Evolutionary conservation across 2,797 vertebrate species (phyloP).

Genomic region (Podarcis lilfordi): DNA sequence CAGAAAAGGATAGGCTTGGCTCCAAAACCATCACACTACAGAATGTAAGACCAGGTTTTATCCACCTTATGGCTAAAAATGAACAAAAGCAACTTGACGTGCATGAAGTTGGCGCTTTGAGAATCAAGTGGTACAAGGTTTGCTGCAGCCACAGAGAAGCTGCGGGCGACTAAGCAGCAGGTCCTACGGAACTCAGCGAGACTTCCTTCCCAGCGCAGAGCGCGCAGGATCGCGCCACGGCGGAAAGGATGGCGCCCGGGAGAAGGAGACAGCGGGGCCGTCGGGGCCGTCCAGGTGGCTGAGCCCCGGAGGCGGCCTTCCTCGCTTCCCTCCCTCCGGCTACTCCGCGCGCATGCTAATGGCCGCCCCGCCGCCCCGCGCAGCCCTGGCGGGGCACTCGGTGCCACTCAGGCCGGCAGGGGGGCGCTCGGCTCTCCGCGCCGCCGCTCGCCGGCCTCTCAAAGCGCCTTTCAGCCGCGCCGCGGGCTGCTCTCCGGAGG

Average conservation of each 20-base stretch:
- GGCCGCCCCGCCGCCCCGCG: conserved; percentile 31
- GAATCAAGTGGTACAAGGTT: no score
- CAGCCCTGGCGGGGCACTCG: conserved; percentile 70
- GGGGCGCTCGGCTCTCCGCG: conserved; percentile 75
- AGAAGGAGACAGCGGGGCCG: no score
- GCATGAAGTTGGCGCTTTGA: no score
- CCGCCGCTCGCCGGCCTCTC: conserved; percentile 73
- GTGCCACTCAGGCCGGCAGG: conserved; percentile 80
- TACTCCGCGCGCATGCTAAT: conserved; percentile 66
- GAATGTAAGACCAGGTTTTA: background rate
- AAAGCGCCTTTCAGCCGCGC: conserved; percentile 81
- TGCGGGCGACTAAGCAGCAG: background rate
- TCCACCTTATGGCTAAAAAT: background rate
- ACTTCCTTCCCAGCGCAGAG: background rate
- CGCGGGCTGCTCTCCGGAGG: conserved; percentile 82
- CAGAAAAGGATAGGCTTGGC: background rate
- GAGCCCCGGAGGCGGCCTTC: background rate
- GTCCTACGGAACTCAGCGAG: background rate
- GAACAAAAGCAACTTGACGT: background rate
- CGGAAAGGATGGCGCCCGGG: background rate
- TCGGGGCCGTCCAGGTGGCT: background rate
- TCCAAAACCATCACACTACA: background rate
- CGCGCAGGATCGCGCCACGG: background rate
- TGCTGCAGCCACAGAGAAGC: no score
- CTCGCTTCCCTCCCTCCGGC: background rate